A percentile compares a stretch with the other conserved stretches of the same genome.
These are phyloP conservation scores for Zaprionus bogoriensis DNA, from an alignment of 2,888 invertebrate genomes.

Conservation along the genomic window DNA sequence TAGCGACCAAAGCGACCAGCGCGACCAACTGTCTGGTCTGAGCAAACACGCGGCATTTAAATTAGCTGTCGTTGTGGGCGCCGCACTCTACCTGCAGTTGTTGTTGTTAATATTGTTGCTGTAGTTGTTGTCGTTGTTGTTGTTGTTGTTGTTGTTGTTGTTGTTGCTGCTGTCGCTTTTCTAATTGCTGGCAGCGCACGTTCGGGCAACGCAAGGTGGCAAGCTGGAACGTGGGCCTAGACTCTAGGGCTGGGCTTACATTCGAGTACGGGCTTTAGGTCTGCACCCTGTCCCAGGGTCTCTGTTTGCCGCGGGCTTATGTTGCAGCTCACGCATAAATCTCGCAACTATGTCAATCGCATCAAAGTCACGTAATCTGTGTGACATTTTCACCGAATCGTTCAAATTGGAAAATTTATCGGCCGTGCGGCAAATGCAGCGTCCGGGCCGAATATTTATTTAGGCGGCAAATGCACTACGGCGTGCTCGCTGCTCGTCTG, in stretches of 20 bases:
- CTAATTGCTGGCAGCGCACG: conserved; percentile 73
- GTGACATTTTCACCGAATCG: conserved; percentile 79
- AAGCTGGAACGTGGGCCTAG: not conserved
- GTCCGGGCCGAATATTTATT: conserved; percentile 32
- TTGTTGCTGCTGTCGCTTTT: conserved; percentile 39
- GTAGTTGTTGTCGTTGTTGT: conserved; percentile 28
- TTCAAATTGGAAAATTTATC: conserved; percentile 75
- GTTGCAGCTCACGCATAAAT: conserved; percentile 71
- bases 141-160: conserved; percentile 11
- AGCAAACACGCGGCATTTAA: conserved; percentile 67
- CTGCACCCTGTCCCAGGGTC: not conserved
- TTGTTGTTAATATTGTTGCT: conserved; percentile 22
- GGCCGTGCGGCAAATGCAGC: conserved; percentile 42
- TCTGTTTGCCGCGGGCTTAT: conserved; percentile 18
- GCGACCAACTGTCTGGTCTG: conserved; percentile 46
- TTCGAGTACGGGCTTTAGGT: conserved; percentile 21
- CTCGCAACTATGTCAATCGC: conserved; percentile 78
- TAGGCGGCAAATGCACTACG: not conserved
- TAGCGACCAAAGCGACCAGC: conserved; percentile 39
- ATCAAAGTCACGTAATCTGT: conserved; percentile 78
- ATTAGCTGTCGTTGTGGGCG: conserved; percentile 70
- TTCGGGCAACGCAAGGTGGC: conserved; percentile 30
- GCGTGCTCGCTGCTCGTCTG: no score
- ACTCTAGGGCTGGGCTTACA: not conserved
- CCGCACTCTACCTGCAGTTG: conserved; percentile 42